phyloP scores from a whole-genome alignment of 2,888 invertebrate species.

The Taenaris catops region DNA sequence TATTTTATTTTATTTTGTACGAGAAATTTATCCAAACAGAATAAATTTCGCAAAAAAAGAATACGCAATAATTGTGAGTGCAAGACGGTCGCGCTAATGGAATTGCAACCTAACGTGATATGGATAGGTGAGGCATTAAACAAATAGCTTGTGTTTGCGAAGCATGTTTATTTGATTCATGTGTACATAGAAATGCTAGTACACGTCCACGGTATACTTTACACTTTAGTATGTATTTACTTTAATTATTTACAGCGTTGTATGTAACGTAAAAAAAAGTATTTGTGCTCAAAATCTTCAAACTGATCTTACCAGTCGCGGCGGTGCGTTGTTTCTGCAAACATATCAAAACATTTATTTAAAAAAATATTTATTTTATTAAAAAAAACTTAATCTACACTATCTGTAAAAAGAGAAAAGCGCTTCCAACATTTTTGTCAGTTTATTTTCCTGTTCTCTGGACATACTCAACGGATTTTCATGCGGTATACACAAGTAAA shows the following conservation, averaged over 20 bases:
- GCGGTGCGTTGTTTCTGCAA: constrained; percentile 5
- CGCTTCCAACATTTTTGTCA: too few relatives aligned
- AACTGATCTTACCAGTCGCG: constrained; percentile 34
- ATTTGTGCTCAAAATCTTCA: constrained; percentile 25
- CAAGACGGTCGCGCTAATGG: constrained; percentile 11
- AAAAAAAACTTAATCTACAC: too few relatives aligned
- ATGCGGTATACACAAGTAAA: too few relatives aligned
- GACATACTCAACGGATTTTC: too few relatives aligned
- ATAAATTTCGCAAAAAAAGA: background rate
- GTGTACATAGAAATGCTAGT: constrained; percentile 45
- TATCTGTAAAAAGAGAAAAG: too few relatives aligned
- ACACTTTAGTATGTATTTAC: constrained; percentile 36
- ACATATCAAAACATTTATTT: too few relatives aligned
- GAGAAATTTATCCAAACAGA: too few relatives aligned
- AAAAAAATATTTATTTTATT: too few relatives aligned
- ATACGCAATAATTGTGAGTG: constrained; percentile 2
- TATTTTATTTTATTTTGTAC: too few relatives aligned
- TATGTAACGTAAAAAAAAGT: constrained; percentile 31
- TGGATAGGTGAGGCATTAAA: constrained; percentile 51
- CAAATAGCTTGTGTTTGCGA: constrained; percentile 51
- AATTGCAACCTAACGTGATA: constrained; percentile 18
- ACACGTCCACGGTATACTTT: constrained; percentile 38
- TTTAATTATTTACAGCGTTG: constrained; percentile 36
- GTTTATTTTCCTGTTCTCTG: too few relatives aligned
- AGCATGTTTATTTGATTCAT: constrained; percentile 54